Percentiles rank a stretch among this genome's conserved stretches.
These are phyloP conservation scores for Mactromeris polynyma DNA, from an alignment of 2,888 invertebrate genomes.

Conservation along the genomic window DNA sequence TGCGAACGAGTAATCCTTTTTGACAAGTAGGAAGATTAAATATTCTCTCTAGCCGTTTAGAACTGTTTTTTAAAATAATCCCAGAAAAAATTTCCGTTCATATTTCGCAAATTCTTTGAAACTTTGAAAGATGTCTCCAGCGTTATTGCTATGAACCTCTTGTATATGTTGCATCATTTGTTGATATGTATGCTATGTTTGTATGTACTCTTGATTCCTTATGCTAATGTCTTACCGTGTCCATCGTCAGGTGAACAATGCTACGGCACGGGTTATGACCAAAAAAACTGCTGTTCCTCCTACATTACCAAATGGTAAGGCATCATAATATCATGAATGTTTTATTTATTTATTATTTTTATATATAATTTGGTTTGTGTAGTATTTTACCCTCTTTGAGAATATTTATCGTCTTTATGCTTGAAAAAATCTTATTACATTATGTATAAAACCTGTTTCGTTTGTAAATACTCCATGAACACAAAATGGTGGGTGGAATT, in stretches of 20 bases:
- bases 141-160: background rate
- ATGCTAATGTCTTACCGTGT: slow-evolving; percentile 85
- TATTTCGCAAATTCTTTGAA: background rate
- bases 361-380: slow-evolving; percentile 20
- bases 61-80: no score
- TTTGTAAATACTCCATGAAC: background rate
- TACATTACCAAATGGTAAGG: slow-evolving; percentile 85
- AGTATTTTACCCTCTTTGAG: slow-evolving; percentile 19
- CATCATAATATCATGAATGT: slow-evolving; percentile 64
- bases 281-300: slow-evolving; percentile 91
- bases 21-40: no score
- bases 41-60: no score
- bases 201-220: slow-evolving; percentile 73
- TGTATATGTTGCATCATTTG: slow-evolving; percentile 65
- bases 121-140: background rate
- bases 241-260: slow-evolving; percentile 95
- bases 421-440: background rate
- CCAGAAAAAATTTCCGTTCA: no score
- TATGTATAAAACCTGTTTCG: background rate
- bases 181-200: slow-evolving; percentile 70
- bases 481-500: background rate
- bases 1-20: no score
- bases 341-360: slow-evolving; percentile 41
- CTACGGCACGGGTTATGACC: slow-evolving; percentile 99
- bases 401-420: background rate